Conservation (phyloP, 2,888 invertebrate genomes). For the Drosophila fulvimacula region DNA sequence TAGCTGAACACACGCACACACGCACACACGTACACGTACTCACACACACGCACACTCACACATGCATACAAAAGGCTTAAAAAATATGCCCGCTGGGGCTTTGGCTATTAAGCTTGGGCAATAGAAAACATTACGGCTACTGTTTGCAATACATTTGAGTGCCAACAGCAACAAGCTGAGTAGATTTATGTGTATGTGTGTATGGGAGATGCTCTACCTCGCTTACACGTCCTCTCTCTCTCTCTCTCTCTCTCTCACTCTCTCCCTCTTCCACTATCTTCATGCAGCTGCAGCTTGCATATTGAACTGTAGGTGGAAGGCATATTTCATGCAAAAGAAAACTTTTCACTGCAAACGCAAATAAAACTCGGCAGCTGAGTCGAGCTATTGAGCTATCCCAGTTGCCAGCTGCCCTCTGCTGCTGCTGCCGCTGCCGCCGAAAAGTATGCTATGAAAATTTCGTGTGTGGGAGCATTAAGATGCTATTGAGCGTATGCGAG, state of each 20-base stretch:
- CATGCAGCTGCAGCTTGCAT: slow-evolving; percentile 16
- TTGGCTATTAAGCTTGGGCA: slow-evolving; percentile 63
- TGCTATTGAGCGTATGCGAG: slow-evolving; percentile 55
- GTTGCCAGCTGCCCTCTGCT: slow-evolving; percentile 7
- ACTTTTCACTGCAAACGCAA: slow-evolving; percentile 44
- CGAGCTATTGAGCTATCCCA: slow-evolving; percentile 25
- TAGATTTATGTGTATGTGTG: background rate
- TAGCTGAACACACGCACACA: slow-evolving; percentile 17
- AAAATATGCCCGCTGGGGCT: slow-evolving; percentile 68
- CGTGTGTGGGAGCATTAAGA: slow-evolving; percentile 52
- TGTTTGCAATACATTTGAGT: slow-evolving; percentile 66
- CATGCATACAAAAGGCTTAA: slow-evolving; percentile 46
- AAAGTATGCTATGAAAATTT: slow-evolving; percentile 61
- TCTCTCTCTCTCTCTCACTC: background rate
- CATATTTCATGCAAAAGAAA: slow-evolving; percentile 50
- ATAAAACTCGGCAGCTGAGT: slow-evolving; percentile 24
- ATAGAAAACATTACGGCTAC: slow-evolving; percentile 50
- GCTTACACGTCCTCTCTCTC: too few relatives aligned
- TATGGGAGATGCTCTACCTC: too few relatives aligned
- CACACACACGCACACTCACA: slow-evolving; percentile 3
- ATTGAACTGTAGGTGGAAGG: slow-evolving; percentile 45
- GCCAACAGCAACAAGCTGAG: slow-evolving; percentile 30
- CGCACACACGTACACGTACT: too few relatives aligned
- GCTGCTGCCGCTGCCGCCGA: background rate
- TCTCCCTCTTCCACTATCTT: too few relatives aligned